phyloP scores from a whole-genome alignment of 92 coral and sea anemone genomes.

The Palythoa grandiflora region DNA sequence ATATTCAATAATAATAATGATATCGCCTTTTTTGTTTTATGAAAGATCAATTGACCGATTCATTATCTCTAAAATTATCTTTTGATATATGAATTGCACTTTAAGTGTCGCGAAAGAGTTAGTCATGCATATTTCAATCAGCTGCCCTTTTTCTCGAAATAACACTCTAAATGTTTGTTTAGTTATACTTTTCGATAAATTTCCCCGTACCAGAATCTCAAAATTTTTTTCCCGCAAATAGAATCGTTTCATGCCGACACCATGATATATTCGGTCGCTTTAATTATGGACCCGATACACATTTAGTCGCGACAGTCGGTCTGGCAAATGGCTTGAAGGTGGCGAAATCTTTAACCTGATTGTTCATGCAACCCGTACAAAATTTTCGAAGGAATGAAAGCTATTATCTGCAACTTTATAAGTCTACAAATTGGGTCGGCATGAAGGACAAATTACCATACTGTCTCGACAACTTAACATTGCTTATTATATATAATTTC shows the following conservation, averaged over 20 bases:
- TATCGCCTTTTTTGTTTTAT: not conserved
- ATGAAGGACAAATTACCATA: slow-evolving; percentile 36
- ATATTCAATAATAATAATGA: not conserved
- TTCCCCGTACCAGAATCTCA: not conserved
- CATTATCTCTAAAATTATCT: not conserved
- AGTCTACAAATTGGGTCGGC: slow-evolving; percentile 18
- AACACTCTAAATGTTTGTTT: not conserved
- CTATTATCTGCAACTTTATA: slow-evolving; percentile 28
- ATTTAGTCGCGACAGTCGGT: slow-evolving; percentile 33
- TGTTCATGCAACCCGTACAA: slow-evolving; percentile 36
- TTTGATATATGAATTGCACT: slow-evolving; percentile 6
- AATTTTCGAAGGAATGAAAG: slow-evolving; percentile 15
- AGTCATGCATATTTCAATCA: not conserved
- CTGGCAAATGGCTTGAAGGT: not conserved
- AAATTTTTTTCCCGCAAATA: not conserved
- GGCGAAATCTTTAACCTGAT: slow-evolving; percentile 8
- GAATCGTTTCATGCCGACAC: not conserved
- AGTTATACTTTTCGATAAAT: not conserved
- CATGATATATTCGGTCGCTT: not conserved
- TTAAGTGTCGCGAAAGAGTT: slow-evolving; percentile 6
- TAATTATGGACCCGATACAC: slow-evolving; percentile 3
- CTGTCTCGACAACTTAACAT: slow-evolving; percentile 37
- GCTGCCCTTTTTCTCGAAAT: not conserved
- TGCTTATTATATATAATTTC: not conserved
- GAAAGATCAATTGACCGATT: not conserved